Evolutionary conservation across 2,888 invertebrate genomes (phyloP).

Genomic region (Caenorhabditis doughertyi): DNA sequence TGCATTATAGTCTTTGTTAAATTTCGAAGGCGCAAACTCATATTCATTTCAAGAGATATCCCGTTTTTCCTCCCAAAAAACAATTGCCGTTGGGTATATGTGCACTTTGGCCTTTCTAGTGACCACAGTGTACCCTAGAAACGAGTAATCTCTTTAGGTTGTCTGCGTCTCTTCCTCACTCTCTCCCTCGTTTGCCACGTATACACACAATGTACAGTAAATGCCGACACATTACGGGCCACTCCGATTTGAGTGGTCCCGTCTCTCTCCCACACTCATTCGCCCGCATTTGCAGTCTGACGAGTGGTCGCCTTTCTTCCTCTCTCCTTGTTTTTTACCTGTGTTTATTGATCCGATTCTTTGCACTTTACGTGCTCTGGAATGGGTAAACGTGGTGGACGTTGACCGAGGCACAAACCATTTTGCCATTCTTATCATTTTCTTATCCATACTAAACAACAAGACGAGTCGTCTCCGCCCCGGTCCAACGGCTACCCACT

Average conservation of each 20-base stretch:
- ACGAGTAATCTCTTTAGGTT: slow-evolving; percentile 8
- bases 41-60: not conserved
- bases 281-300: not conserved
- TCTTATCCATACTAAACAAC: slow-evolving; percentile 57
- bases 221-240: slow-evolving; percentile 26
- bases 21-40: too few relatives aligned
- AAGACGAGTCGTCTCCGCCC: slow-evolving; percentile 45
- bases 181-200: slow-evolving; percentile 25
- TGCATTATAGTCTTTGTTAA: too few relatives aligned
- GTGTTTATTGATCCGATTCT: not conserved
- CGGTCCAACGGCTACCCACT: slow-evolving; percentile 38
- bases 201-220: slow-evolving; percentile 1
- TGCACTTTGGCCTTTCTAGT: slow-evolving; percentile 50
- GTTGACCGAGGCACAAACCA: slow-evolving; percentile 9
- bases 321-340: not conserved
- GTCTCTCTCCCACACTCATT: not conserved
- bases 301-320: not conserved
- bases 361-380: not conserved
- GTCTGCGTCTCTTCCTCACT: slow-evolving; percentile 45
- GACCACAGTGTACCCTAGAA: slow-evolving; percentile 33
- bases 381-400: slow-evolving; percentile 26
- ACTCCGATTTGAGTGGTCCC: not conserved
- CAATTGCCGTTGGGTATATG: not conserved
- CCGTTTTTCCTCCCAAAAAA: too few relatives aligned
- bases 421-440: slow-evolving; percentile 41